A percentile compares a stretch with the other conserved stretches of the same genome.
Conservation (phyloP, 2,113 vertebrate species). For the Eulemur macaco region DNA sequence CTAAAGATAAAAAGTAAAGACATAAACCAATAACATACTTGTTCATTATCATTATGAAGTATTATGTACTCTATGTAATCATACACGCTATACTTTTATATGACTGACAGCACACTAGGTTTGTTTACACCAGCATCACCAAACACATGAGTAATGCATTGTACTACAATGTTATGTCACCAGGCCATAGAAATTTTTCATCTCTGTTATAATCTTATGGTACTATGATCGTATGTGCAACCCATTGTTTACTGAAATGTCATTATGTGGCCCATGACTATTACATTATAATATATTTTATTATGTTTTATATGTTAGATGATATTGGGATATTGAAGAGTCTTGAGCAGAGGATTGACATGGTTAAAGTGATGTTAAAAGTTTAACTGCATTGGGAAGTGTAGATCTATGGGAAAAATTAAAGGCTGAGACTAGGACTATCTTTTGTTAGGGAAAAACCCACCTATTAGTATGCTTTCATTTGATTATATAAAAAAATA, state of each 20-base stretch:
- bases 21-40: background rate
- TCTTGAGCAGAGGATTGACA: background rate
- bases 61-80: background rate
- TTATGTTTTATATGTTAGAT: background rate
- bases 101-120: background rate
- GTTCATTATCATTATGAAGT: background rate
- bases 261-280: background rate
- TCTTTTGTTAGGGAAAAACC: background rate
- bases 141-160: background rate
- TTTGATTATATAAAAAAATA: background rate
- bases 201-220: background rate
- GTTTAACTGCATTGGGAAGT: background rate
- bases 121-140: background rate
- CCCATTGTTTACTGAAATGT: background rate
- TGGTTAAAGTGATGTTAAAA: background rate
- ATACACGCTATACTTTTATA: background rate
- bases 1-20: background rate
- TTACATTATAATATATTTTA: background rate
- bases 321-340: background rate
- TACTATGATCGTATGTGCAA: background rate
- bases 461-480: background rate
- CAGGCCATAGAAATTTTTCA: background rate
- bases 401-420: background rate
- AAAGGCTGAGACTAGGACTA: background rate
- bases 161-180: background rate